Conservation (phyloP, 2,888 invertebrate species). For the Bimastos eiseni region DNA sequence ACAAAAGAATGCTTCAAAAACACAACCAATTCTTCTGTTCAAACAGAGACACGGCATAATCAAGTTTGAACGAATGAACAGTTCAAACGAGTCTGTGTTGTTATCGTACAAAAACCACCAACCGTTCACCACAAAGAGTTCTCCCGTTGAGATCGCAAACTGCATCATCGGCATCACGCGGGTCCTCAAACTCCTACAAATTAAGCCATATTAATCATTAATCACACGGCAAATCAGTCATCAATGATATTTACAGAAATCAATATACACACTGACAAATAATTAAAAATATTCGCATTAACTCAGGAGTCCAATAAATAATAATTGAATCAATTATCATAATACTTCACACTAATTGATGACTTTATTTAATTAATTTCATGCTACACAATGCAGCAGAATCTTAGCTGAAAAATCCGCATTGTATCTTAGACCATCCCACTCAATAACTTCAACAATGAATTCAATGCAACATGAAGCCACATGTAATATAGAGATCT, state of each 20-base stretch:
- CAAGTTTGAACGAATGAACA: neutral
- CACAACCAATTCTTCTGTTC: too few relatives aligned
- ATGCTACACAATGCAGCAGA: neutral
- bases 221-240: neutral
- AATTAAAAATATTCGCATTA: neutral
- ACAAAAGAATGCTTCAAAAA: too few relatives aligned
- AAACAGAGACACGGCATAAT: neutral
- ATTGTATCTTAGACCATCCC: neutral
- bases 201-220: neutral
- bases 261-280: neutral
- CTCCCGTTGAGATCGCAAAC: conserved; percentile 20
- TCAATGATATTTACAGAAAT: neutral
- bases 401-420: neutral
- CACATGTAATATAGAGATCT: neutral
- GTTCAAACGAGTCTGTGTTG: neutral
- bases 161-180: conserved; percentile 21
- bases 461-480: neutral
- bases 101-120: neutral
- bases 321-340: neutral
- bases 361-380: neutral
- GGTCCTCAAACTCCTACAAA: conserved; percentile 15
- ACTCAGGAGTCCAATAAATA: neutral
- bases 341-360: neutral
- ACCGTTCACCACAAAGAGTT: conserved; percentile 16
- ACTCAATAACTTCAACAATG: neutral